A percentile compares a stretch with the other conserved stretches of the same genome.
Evolutionary conservation across 2,888 invertebrate genomes (phyloP).

Genomic region (Caenorhabditis angaria): DNA sequence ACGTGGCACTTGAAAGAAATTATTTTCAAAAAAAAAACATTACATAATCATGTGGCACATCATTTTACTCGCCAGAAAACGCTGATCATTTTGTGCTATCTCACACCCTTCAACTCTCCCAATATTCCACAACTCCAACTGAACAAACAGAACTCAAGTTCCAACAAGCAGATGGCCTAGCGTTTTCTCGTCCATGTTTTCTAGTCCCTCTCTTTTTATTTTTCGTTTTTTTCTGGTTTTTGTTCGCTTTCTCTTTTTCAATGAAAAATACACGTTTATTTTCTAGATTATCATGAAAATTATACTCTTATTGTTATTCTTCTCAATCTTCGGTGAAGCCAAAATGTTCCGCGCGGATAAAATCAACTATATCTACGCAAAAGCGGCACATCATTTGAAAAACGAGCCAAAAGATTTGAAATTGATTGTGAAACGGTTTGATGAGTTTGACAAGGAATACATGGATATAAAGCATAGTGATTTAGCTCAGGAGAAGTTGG

Average conservation of each 20-base stretch:
- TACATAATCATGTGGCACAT: too few relatives aligned
- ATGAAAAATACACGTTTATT: too few relatives aligned
- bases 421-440: slow-evolving; percentile 57
- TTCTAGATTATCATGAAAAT: too few relatives aligned
- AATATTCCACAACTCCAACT: too few relatives aligned
- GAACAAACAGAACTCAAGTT: too few relatives aligned
- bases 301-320: too few relatives aligned
- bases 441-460: slow-evolving; percentile 61
- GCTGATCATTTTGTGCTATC: too few relatives aligned
- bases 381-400: slow-evolving; percentile 58
- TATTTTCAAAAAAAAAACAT: too few relatives aligned
- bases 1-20: too few relatives aligned
- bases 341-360: slow-evolving; percentile 60
- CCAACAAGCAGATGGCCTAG: neutral
- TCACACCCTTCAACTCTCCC: too few relatives aligned
- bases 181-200: neutral
- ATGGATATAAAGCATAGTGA: slow-evolving; percentile 57
- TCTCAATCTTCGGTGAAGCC: neutral
- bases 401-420: slow-evolving; percentile 50
- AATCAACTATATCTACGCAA: slow-evolving; percentile 68
- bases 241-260: neutral
- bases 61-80: too few relatives aligned
- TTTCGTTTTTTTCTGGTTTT: neutral
- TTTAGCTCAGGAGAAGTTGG: slow-evolving; percentile 19
- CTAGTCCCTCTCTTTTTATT: neutral